Base-by-base conservation (phyloP, 2,888 invertebrate species). In the Carabus problematicus region DNA sequence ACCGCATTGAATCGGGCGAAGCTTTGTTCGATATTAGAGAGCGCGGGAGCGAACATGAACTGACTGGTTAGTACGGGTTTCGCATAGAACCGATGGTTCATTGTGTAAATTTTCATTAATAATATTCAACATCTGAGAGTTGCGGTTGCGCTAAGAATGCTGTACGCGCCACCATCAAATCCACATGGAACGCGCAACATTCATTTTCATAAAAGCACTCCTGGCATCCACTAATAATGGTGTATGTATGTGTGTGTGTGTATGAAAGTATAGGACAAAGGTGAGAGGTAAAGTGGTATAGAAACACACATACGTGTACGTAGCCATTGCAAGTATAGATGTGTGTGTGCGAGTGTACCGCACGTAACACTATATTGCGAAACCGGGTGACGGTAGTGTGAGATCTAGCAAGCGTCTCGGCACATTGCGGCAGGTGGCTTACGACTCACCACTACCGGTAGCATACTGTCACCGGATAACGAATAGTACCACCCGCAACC, bases 171-270 rank as follows among this genome's bases (percentile, higher is more conserved):
- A 45, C 14, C 3, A 12, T 14, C 3, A 12, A 19, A 52, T 52
- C 11, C 18, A 18, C 9, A 52, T 19, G 9, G 52, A 52, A 52
- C 18, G 52, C 19, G 16, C 55, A 66, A 66, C 66, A 59, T 66
- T 66, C 66, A 66, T 66, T 66, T 66, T 66, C 59, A 66, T 66
- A 59, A 66, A 64, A 66, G 66, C 66, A 66, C 64, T 64, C 64
- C 55, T 39, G 58, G 66, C 42, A 66, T 66, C 66, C 59, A 66
- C 58, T 66, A 49, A 58, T 66, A 66, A 58, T 59, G 66, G 59
- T 52, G 29, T 29, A 6, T 52, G 52, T 8, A 16, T 16, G 52
- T 8, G 18, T 52, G 29, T 52, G 52, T 19, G 52, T 52, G 16
- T 19, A 52, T 9, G 52, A 16, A 16, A 49, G 49, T 16, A 47